Percentiles rank a stretch among this genome's conserved stretches.
phyloP scores from a whole-genome alignment of 2,113 vertebrate species.

The Cranoglanis bouderius region DNA sequence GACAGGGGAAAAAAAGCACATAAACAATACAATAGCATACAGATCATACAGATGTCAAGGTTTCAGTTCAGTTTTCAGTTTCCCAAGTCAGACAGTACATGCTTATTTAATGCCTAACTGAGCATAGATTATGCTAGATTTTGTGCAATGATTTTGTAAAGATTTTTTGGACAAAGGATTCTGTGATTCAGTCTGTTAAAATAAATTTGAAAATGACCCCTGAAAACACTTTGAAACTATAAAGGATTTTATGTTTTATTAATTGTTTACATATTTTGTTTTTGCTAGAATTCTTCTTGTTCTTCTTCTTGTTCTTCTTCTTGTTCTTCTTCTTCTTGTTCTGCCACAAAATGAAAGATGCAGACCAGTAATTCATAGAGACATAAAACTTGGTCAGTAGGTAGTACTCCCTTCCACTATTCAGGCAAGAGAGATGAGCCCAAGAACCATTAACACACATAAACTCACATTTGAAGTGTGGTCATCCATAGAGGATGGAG shows the following conservation, averaged over 20 bases:
- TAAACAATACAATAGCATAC: conserved; percentile 72
- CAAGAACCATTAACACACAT: neutral
- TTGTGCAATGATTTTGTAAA: neutral
- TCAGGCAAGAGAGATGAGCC: neutral
- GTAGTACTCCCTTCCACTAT: neutral
- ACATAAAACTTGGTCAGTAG: neutral
- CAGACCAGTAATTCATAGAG: neutral
- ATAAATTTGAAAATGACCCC: neutral
- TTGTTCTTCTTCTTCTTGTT: neutral
- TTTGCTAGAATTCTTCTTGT: neutral
- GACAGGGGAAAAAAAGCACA: conserved; percentile 71
- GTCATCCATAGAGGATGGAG: neutral
- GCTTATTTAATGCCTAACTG: conserved; percentile 45
- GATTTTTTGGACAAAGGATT: neutral
- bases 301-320: neutral
- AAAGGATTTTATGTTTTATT: neutral
- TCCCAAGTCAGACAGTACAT: conserved; percentile 41
- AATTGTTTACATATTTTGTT: neutral
- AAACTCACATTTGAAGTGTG: neutral
- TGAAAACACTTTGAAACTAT: neutral
- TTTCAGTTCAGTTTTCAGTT: conserved; percentile 67
- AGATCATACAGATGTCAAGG: conserved; percentile 74
- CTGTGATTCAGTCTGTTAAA: neutral
- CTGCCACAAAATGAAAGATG: neutral
- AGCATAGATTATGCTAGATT: neutral